These are phyloP conservation scores for Oncorhynchus gorbuscha DNA, from an alignment of 2,113 vertebrate genomes.

Conservation along the genomic window DNA sequence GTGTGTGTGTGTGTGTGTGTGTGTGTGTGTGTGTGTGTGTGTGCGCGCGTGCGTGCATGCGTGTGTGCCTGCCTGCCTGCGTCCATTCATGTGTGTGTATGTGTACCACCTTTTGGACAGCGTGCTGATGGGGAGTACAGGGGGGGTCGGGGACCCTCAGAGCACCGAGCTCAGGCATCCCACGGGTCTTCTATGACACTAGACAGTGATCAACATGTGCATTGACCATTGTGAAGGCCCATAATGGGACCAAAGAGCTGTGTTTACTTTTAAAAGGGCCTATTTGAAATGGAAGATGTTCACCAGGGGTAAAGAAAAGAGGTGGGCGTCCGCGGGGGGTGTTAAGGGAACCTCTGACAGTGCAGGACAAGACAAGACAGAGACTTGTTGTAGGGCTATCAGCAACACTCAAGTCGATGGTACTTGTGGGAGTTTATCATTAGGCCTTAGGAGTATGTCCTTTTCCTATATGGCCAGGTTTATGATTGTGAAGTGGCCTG, in stretches of 20 bases:
- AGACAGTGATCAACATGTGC: no score
- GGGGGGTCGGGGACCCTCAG: conserved; percentile 10
- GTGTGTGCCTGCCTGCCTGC: neutral
- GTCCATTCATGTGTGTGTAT: no score
- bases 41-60: conserved; percentile 8
- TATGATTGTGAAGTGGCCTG: neutral
- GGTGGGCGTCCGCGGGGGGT: no score
- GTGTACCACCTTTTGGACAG: conserved; percentile 55
- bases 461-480: neutral
- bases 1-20: conserved; percentile 25
- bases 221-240: conserved; percentile 20
- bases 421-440: neutral
- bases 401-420: neutral
- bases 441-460: no score
- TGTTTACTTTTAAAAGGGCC: conserved; percentile 12
- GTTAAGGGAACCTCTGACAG: neutral
- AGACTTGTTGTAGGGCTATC: neutral
- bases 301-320: neutral
- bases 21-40: neutral
- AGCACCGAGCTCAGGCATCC: conserved; percentile 37
- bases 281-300: conserved; percentile 3
- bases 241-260: conserved; percentile 19
- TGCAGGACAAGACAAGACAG: neutral
- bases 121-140: conserved; percentile 24
- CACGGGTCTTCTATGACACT: conserved; percentile 39